A percentile compares a stretch with the other conserved stretches of the same genome.
Conservation (phyloP, 2,888 invertebrate species). For the Acronicta psi region DNA sequence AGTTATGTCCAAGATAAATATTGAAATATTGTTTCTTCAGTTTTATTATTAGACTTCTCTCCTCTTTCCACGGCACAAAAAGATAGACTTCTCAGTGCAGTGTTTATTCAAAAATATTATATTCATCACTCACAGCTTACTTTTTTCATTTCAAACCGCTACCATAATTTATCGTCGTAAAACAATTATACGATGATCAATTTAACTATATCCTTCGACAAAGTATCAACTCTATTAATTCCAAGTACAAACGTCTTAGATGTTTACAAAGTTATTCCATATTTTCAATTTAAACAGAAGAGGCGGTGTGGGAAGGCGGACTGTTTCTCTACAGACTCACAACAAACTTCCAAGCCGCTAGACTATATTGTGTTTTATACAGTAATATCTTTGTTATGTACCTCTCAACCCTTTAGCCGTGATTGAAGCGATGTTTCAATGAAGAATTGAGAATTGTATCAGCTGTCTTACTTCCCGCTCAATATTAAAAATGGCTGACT, state of each 20-base stretch:
- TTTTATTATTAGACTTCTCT: no score
- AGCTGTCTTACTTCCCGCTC: constrained; percentile 27
- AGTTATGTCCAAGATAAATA: no score
- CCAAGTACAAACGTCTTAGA: constrained; percentile 67
- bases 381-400: constrained; percentile 39
- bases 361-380: constrained; percentile 48
- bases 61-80: no score
- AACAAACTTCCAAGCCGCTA: constrained; percentile 48
- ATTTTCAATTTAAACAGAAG: constrained; percentile 86
- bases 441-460: constrained; percentile 16
- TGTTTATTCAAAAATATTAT: no score
- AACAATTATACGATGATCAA: no score
- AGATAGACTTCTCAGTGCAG: no score
- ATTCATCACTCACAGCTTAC: no score
- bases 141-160: no score
- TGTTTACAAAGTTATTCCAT: constrained; percentile 88
- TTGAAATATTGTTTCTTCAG: no score
- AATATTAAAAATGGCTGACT: neutral
- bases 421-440: constrained; percentile 19
- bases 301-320: constrained; percentile 79
- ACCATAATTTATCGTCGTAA: no score
- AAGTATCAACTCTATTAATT: constrained; percentile 69
- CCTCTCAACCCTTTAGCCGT: constrained; percentile 36
- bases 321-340: constrained; percentile 63
- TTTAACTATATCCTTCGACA: no score